Evolutionary conservation across 2,113 vertebrate genomes (phyloP), one percentile per base, ranked within the genome.

Genomic region (Meleagris gallopavo): DNA sequence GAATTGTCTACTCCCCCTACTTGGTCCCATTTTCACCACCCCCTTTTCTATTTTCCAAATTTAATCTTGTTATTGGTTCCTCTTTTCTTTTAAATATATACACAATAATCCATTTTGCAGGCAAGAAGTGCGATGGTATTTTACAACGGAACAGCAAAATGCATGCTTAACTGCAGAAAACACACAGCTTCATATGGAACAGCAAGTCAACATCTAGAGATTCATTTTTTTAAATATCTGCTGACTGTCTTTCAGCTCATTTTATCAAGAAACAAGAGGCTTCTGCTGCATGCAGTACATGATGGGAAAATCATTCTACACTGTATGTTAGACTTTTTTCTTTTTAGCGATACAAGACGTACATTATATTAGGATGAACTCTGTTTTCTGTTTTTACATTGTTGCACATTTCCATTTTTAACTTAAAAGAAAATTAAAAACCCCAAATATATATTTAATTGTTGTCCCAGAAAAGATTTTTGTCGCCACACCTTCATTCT

Each of bases 111-210:
- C 97, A 86, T 95, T 97, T 92, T 93, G 85, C 97, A 98, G 97
- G 98, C 98, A 96, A 96, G 96, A 98, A 98, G 97, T 98, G 98
- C 93, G 97, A 98, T 95, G 98, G 70, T 98, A 97, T 96, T 95
- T 98, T 97, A 98, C 98, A 97, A 97, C 85, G 97, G 97, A 98
- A 98, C 96, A 96, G 98, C 96, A 96, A 97, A 97, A 98, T 97
- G 97, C 98, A 98, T 99, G 98, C 98, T 96, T 97, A 98, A 98
- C 98, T 98, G 98, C 90, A 97, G 95, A 94, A 97, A 95, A 98
- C 97, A 96, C 97, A 97, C 98, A 96, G 98, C 95, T 97, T 97
- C 96, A 97, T 95, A 96, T 96, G 97, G 97, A 98, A 98, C 64
- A 96, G 98, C 89, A 97, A 97, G 97, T 97, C 89, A 91, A 96